These are phyloP conservation scores for Antechinus stuartii DNA, from an alignment of 2,113 vertebrate species.

Conservation along the genomic window DNA sequence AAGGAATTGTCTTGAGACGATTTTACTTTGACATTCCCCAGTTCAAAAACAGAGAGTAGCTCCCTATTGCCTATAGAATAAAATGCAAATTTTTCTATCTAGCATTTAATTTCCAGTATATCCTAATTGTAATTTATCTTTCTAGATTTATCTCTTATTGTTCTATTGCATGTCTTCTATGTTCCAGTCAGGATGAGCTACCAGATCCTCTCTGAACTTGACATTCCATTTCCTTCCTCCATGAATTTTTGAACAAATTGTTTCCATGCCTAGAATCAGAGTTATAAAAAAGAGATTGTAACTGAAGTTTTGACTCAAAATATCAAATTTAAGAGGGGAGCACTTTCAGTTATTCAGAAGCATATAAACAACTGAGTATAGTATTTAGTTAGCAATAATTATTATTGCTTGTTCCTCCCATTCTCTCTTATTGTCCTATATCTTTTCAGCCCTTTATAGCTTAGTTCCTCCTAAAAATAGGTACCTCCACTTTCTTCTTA, in stretches of 20 bases:
- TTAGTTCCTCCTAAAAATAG: background rate
- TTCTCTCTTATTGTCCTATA: background rate
- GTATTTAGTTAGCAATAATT: background rate
- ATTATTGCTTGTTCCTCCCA: background rate
- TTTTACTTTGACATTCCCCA: background rate
- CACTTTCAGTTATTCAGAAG: background rate
- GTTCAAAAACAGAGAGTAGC: background rate
- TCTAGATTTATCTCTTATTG: background rate
- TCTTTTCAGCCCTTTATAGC: background rate
- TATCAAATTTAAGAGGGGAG: background rate
- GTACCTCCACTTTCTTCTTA: no score
- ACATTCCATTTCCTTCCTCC: background rate
- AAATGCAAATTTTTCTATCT: background rate
- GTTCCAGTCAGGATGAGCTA: background rate
- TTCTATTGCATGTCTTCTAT: background rate
- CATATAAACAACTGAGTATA: background rate
- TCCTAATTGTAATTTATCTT: background rate
- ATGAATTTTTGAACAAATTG: background rate
- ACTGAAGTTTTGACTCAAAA: background rate
- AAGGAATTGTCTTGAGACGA: background rate
- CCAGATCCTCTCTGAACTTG: background rate
- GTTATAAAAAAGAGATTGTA: background rate
- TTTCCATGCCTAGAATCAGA: background rate
- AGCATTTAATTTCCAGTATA: background rate
- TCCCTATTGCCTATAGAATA: background rate